phyloP scores from a whole-genome alignment of 1,140 invertebrate genomes.

The Penaeus japonicus region DNA sequence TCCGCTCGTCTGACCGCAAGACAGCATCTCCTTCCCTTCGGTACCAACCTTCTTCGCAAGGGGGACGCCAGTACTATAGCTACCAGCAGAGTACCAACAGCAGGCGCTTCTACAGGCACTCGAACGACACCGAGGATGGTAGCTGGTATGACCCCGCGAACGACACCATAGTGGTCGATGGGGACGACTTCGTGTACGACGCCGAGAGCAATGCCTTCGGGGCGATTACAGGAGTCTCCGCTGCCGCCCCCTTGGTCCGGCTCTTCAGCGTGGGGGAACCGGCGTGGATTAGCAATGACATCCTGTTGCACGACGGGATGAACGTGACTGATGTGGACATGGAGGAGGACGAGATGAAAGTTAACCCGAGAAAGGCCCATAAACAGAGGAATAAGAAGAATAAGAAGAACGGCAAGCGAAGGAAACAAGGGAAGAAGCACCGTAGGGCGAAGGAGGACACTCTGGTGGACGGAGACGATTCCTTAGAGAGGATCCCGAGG shows the following conservation, averaged over 20 bases:
- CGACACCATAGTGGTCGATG: conserved; percentile 20
- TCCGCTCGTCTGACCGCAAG: not conserved
- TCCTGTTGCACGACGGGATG: not conserved
- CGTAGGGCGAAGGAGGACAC: too few relatives aligned
- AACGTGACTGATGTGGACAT: not conserved
- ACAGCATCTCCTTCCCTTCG: not conserved
- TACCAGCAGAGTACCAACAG: not conserved
- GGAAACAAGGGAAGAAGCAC: too few relatives aligned
- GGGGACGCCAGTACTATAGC: not conserved
- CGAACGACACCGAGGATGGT: not conserved
- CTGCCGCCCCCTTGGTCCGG: not conserved
- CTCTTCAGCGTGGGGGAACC: conserved; percentile 27
- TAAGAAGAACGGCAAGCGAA: too few relatives aligned
- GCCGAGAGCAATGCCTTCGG: conserved; percentile 23
- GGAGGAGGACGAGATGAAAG: too few relatives aligned
- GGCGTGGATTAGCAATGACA: conserved; percentile 3
- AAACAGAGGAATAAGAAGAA: too few relatives aligned
- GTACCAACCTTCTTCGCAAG: not conserved
- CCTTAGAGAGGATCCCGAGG: too few relatives aligned
- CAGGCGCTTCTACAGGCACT: conserved; percentile 18
- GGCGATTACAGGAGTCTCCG: not conserved
- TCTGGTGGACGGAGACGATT: too few relatives aligned
- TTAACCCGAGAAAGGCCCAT: too few relatives aligned
- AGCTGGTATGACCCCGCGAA: not conserved
- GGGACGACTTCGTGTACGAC: conserved; percentile 20